A percentile compares a stretch with the other conserved stretches of the same genome.
phyloP scores from a whole-genome alignment of 2,888 invertebrate species.

The Petrophora chlorosata region DNA sequence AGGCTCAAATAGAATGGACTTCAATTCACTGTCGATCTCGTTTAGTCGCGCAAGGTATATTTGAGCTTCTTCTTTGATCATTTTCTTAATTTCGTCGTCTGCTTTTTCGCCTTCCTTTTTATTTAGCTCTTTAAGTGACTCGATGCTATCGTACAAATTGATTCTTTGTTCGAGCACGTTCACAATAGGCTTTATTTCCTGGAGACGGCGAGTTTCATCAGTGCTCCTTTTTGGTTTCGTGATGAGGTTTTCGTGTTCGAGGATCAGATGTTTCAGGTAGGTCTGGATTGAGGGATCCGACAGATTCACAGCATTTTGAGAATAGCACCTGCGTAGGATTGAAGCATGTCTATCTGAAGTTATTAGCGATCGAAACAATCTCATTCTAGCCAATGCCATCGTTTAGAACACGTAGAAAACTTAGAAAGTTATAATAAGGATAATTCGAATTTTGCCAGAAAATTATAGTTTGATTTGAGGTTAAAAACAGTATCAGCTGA shows the following conservation, averaged over 20 bases:
- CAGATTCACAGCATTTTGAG: conserved; percentile 64
- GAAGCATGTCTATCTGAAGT: conserved; percentile 44
- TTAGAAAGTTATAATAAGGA: too few species aligned
- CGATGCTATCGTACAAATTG: conserved; percentile 83
- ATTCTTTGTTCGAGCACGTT: conserved; percentile 83
- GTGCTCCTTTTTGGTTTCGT: conserved; percentile 53
- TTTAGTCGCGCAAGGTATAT: conserved; percentile 81
- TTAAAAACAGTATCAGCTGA: too few species aligned
- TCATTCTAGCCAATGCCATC: conserved; percentile 53
- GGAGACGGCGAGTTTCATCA: conserved; percentile 60
- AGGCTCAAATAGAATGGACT: conserved; percentile 83
- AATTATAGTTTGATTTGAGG: too few species aligned
- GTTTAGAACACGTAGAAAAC: too few species aligned
- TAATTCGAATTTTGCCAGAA: too few species aligned
- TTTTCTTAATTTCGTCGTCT: conserved; percentile 86
- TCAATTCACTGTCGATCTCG: conserved; percentile 83
- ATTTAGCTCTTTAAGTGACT: conserved; percentile 85
- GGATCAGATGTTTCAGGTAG: conserved; percentile 78
- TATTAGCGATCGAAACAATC: conserved; percentile 48
- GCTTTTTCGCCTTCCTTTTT: conserved; percentile 82
- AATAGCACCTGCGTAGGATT: conserved; percentile 50
- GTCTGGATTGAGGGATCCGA: conserved; percentile 74
- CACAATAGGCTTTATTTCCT: conserved; percentile 83
- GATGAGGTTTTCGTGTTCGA: conserved; percentile 80
- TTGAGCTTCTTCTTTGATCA: conserved; percentile 87